Evolutionary conservation across 2,888 invertebrate genomes (phyloP).

Genomic region (Mycalesis mineus): DNA sequence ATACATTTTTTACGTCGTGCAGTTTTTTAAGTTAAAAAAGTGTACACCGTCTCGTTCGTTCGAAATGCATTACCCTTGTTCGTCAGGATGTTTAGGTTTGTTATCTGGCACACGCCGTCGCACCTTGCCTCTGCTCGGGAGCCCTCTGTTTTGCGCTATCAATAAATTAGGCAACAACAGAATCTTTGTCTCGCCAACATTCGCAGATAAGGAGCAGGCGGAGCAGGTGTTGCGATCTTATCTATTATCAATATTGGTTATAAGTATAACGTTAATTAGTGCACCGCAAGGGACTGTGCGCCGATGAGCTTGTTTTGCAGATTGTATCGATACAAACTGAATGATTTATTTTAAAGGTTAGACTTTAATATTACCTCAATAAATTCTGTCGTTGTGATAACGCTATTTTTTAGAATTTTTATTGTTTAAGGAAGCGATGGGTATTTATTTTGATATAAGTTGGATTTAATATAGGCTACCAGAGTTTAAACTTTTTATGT

Average conservation of each 20-base stretch:
- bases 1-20: conserved; percentile 30
- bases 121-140: conserved; percentile 62
- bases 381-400: neutral
- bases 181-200: conserved; percentile 57
- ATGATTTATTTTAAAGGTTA: conserved; percentile 8
- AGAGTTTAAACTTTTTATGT: too few species aligned
- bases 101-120: conserved; percentile 72
- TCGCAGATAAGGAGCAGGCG: conserved; percentile 61
- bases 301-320: conserved; percentile 35
- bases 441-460: neutral
- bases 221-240: conserved; percentile 64
- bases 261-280: conserved; percentile 58
- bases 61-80: conserved; percentile 58
- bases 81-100: conserved; percentile 69
- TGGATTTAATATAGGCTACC: too few species aligned
- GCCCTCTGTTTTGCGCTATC: conserved; percentile 53
- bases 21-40: conserved; percentile 65
- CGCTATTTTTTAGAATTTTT: neutral
- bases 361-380: neutral
- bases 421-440: neutral
- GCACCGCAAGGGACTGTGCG: conserved; percentile 40
- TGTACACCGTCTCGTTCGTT: conserved; percentile 51
- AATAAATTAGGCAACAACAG: conserved; percentile 64
- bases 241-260: conserved; percentile 53
- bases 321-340: conserved; percentile 36